These are phyloP conservation scores for Mactra quadrangularis DNA, from an alignment of 1,140 invertebrate genomes.

Conservation along the genomic window DNA sequence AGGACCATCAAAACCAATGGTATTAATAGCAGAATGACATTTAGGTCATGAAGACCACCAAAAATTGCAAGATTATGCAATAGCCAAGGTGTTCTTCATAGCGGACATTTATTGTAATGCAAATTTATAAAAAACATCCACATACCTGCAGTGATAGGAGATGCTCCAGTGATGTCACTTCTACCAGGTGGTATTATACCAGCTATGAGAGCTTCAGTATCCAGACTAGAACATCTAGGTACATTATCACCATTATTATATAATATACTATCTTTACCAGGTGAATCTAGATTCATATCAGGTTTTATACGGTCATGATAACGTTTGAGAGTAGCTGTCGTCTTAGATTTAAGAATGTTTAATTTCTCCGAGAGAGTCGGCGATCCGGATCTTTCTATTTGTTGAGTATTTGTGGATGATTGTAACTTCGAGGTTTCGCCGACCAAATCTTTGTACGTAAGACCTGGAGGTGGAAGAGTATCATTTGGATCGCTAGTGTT, in stretches of 20 bases:
- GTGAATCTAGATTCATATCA: conserved; percentile 38
- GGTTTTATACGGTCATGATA: conserved; percentile 38
- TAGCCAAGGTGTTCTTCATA: too few relatives aligned
- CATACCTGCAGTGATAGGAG: conserved; percentile 47
- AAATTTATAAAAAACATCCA: too few relatives aligned
- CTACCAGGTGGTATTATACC: conserved; percentile 41
- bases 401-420: conserved; percentile 39
- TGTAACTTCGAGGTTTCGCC: conserved; percentile 38
- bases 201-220: conserved; percentile 43
- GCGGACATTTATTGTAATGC: too few relatives aligned
- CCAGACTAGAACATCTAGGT: conserved; percentile 56
- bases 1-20: too few relatives aligned
- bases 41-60: too few relatives aligned
- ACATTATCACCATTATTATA: conserved; percentile 43
- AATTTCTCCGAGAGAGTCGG: conserved; percentile 54
- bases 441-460: conserved; percentile 51
- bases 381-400: not conserved
- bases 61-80: too few relatives aligned
- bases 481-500: conserved; percentile 52
- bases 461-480: conserved; percentile 53
- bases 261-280: conserved; percentile 21
- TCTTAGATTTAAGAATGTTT: conserved; percentile 41
- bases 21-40: too few relatives aligned
- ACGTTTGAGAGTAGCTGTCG: conserved; percentile 30
- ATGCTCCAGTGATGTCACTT: conserved; percentile 55